These are phyloP conservation scores for Diorhabda elongata DNA, from an alignment of 1,140 invertebrate species.

Conservation along the genomic window DNA sequence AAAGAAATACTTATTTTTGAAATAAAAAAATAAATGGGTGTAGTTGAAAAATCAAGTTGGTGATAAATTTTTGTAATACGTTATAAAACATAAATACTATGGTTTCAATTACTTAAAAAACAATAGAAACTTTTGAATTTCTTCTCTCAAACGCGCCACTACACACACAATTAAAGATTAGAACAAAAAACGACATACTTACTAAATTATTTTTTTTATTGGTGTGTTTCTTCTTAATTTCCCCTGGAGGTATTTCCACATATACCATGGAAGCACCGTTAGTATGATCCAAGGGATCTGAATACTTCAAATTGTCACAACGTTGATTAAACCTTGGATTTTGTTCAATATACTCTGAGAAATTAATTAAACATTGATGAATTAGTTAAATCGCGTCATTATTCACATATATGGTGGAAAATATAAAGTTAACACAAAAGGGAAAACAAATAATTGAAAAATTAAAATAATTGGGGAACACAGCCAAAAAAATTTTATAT, in stretches of 20 bases:
- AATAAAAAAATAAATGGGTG: not conserved
- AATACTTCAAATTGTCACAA: not conserved
- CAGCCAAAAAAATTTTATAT: too few species aligned
- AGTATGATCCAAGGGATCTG: not conserved
- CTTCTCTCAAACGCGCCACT: too few species aligned
- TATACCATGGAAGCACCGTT: not conserved
- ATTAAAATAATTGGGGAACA: too few species aligned
- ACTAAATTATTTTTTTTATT: not conserved
- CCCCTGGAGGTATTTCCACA: not conserved
- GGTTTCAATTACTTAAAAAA: not conserved
- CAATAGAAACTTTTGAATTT: too few species aligned
- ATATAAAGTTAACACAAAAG: too few species aligned
- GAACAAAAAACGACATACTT: not conserved
- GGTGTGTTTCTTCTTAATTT: not conserved
- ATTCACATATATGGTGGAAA: too few species aligned
- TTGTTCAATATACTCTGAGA: not conserved
- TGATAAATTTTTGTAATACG: not conserved
- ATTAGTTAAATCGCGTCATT: too few species aligned
- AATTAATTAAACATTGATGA: not conserved
- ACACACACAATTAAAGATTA: not conserved
- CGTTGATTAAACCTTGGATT: not conserved
- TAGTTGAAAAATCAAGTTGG: not conserved
- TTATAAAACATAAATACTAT: not conserved
- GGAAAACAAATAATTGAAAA: too few species aligned
- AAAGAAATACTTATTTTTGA: not conserved